Percentiles rank a stretch among this genome's conserved stretches.
Conservation (phyloP, 2,797 vertebrate genomes). For the Adelosebastes latens region DNA sequence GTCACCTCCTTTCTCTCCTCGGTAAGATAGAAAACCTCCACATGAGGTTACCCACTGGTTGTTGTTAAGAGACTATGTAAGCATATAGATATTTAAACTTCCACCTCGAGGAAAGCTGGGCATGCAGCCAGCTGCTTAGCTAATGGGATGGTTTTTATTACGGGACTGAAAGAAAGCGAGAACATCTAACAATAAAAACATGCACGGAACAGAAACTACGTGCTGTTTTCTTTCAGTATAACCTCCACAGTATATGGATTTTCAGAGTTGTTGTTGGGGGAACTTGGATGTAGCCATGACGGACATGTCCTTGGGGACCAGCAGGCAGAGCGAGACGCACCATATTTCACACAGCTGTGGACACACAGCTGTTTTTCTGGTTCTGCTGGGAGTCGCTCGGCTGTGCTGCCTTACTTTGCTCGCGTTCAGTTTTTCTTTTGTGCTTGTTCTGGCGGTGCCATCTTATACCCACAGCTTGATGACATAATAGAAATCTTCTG, state of each 20-base stretch:
- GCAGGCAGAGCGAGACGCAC: constrained; percentile 38
- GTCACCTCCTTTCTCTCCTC: constrained; percentile 44
- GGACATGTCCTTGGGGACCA: constrained; percentile 49
- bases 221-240: neutral
- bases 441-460: constrained; percentile 40
- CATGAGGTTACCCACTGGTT: constrained; percentile 60
- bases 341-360: constrained; percentile 69
- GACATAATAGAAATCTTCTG: constrained; percentile 41
- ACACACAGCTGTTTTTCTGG: constrained; percentile 71
- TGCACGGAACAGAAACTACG: constrained; percentile 17
- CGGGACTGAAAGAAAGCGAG: constrained; percentile 36
- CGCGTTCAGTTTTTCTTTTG: constrained; percentile 22
- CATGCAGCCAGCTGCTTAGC: constrained; percentile 59
- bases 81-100: constrained; percentile 63
- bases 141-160: constrained; percentile 70
- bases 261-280: constrained; percentile 39
- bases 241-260: constrained; percentile 18
- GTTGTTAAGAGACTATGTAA: constrained; percentile 61
- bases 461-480: constrained; percentile 16
- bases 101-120: constrained; percentile 61
- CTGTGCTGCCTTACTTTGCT: constrained; percentile 33
- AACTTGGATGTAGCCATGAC: constrained; percentile 50
- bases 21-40: constrained; percentile 51
- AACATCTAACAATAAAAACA: constrained; percentile 33
- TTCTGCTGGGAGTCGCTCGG: constrained; percentile 39